Evolutionary conservation across 2,797 vertebrate species (phyloP), one percentile per base, ranked within the genome.

Genomic region (Taenioides sp.): DNA sequence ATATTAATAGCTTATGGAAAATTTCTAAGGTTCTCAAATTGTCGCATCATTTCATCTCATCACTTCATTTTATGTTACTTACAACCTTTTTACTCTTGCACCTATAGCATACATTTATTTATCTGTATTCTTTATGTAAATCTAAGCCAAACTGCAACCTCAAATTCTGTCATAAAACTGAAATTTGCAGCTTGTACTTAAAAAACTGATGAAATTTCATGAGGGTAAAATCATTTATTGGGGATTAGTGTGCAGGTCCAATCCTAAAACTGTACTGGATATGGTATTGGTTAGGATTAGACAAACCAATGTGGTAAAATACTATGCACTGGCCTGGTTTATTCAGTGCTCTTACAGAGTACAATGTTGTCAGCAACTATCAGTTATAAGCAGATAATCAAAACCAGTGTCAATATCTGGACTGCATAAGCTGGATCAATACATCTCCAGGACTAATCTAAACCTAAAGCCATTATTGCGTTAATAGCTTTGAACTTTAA

Each of bases 11-110:
- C 40, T 25, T 18, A 25, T 65, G 64, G 10, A 65, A 6, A n/a
- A 40, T 63, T 14, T 64, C 62, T 14, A 27, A 4, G 12, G 43
- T 17, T 65, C 37, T 23, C 23, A 27, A 65, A 65, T 50, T 27
- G 43, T 60, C 59, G 52, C 16, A 4, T 72, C 69, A 69, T 87
- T 95, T 93, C 93, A 94, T 93, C 94, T 90, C 89, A 93, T 89
- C 91, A 87, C 86, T 91, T 91, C 93, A 23, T 49, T 25, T 65
- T 49, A 17, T 25, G 37, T 40, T 25, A 22, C 9, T 5, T 47
- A 4, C 43, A 47, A 17, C 43, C 43, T 47, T 43, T 23, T 17
- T 58, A 27, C 52, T 55, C 10, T 3, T 54, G n/a, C 52, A n/a
- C 7, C 50, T 22, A 22, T n/a, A 22, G n/a, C n/a, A 55, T 52